A percentile compares a stretch with the other conserved stretches of the same genome.
These are phyloP conservation scores for Narcine bancroftii DNA, from an alignment of 2,113 vertebrate genomes.

Conservation along the genomic window DNA sequence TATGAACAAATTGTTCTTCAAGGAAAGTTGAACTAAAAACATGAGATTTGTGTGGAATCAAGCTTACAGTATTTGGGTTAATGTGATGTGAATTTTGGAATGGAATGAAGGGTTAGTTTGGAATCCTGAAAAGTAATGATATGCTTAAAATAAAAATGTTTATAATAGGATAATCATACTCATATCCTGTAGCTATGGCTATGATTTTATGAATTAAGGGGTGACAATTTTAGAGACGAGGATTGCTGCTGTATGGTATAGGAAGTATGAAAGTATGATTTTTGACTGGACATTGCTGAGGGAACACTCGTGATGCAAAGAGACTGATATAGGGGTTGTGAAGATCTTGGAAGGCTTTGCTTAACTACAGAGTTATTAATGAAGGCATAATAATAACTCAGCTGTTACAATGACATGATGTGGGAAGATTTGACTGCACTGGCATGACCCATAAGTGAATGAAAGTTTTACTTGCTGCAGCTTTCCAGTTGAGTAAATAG, in stretches of 20 bases:
- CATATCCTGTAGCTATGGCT: not conserved
- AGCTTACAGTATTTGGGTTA: not conserved
- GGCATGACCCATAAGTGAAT: no score
- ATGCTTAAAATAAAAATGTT: not conserved
- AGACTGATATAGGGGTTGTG: not conserved
- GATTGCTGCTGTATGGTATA: not conserved
- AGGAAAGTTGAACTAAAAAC: not conserved
- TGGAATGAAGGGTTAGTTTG: no score
- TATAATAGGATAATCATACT: not conserved
- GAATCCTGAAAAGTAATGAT: not conserved
- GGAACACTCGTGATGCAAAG: not conserved
- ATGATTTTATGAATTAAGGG: not conserved
- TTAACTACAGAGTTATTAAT: not conserved
- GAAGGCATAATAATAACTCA: not conserved
- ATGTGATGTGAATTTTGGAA: no score
- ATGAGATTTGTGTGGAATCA: not conserved
- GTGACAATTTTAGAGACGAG: no score
- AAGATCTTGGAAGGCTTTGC: not conserved
- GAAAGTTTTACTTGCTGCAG: no score
- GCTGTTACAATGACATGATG: not conserved
- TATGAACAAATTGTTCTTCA: not conserved
- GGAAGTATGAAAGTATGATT: not conserved
- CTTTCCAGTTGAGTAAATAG: no score
- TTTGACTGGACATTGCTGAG: not conserved
- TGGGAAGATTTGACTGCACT: not conserved